Evolutionary conservation across 1,140 invertebrate genomes (phyloP), one percentile per base, ranked within the genome.

Genomic region (Brachionus manjavacas): DNA sequence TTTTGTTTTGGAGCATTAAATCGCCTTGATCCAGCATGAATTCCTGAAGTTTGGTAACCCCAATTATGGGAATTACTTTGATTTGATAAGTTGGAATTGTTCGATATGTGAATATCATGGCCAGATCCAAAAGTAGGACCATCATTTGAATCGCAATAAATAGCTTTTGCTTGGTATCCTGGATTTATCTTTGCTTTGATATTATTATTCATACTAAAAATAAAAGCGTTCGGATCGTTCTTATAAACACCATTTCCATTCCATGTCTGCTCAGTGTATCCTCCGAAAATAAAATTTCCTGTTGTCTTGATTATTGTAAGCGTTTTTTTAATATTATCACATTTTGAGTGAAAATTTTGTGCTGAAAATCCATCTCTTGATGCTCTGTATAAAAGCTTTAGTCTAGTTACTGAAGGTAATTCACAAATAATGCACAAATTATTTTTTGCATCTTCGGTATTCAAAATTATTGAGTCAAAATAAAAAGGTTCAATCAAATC

Each of bases 231-330:
- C 0, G 28, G 55, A 68, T 85, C 76, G 11, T 49, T 23, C 11
- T 55, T 23, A 52, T 85, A 85, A 12, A n/a, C 12, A 25, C 25
- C 25, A 46, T 9, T 23, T 23, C 55, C 68, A 3, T 52, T 43
- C 86, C 86, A 86, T n/a, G 23, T 25, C 4, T 79, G 4, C 6
- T 16, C 12, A 11, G 84, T 84, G 64, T 85, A 86, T 12, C 86
- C 86, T n/a, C 85, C 86, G 79, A 84, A 86, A 20, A 85, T 70
- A 66, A 41, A 83, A 8, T 68, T 74, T 66, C 41, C 8, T 4
- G 55, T 79, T 43, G 85, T 84, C 55, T 84, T 85, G n/a, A 84
- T 35, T 8, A 85, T 85, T 46, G 85, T 86, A 12, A 86, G 72
- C 23, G 86, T 86, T 20, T 85, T 84, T 4, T 85, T 78, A 11